Base-by-base conservation (phyloP, 1,140 invertebrate genomes). In the Drosophila takahashii region DNA sequence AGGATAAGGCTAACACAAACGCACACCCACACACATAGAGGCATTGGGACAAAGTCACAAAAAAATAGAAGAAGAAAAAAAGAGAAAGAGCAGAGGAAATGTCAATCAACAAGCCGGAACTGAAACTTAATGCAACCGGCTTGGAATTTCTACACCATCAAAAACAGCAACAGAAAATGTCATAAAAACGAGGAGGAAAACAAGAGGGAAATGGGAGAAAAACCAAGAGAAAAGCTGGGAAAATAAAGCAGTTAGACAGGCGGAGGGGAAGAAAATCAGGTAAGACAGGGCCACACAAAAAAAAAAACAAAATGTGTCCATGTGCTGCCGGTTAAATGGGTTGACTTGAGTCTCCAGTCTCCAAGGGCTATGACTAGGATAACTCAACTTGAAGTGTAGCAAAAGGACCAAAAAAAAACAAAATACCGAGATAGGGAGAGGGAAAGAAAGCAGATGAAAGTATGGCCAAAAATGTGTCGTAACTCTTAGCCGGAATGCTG, bases 51-150 rank as follows among this genome's bases (percentile, higher is more conserved):
- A 50, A 51, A 67, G 18, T 26, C 13, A 22, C 2, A n/a, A 34
- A 45, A 16, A 16, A 32, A 32, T 9, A 32, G 8, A 9, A 8
- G 22, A 1, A 9, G 26, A 45, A 15, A 15, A 4, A 9, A 9
- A n/a, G 45, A 26, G 36, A 26, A 11, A n/a, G 34, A 47, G 62
- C 44, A 47, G 47, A 78, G 81, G 81, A 84, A 80, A 84, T 85
- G 81, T 85, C 81, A 85, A 85, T 84, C 81, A 84, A 80, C 81
- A 84, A 84, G 81, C 81, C 81, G 81, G 81, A 84, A 85, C 81
- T 72, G 77, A 74, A 79, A 84, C 69, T 74, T 85, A 69, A 70
- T 66, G 81, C 60, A 85, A 77, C 81, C 77, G 81, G 81, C 81
- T 80, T 72, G 77, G 32, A 61, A 73, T 53, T 61, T 39, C 41